Evolutionary conservation across 2,113 vertebrate genomes (phyloP), one percentile per base, ranked within the genome.

Genomic region (Aptenodytes patagonicus): DNA sequence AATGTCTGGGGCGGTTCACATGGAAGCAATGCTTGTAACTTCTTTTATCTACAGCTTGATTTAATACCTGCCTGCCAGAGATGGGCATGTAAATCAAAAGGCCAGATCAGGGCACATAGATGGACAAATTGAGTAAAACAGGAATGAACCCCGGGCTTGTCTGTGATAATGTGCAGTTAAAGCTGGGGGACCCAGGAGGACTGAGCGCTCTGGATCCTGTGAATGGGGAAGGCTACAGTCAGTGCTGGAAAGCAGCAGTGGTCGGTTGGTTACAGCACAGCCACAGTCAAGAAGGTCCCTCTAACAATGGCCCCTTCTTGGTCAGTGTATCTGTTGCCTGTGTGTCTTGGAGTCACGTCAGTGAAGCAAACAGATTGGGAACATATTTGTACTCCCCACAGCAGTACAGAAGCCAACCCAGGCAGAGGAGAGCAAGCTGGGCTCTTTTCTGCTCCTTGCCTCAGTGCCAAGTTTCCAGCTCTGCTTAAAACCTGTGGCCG

Each of bases 241-340:
- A n/a, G 90, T 2, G 17, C 66, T 32, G 44, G 68, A 49, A 68
- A 80, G 73, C 79, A 46, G 76, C 46, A 21, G 87, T 4, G 1
- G 24, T 6, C 3, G 1, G 40, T 1, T 10, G 20, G 29, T 34
- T 29, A 31, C 71, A 89, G 91, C 90, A 29, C 36, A 84, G 83
- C 81, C 60, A 15, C 73, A 82, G 85, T 28, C 75, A n/a, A 40
- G 65, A 81, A 69, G 61, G 69, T 91, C 90, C 75, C 90, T 84
- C 72, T 72, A 96, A 97, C 95, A 97, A 95, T 92, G 93, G 97
- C 89, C 95, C 92, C 94, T 96, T 97, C 96, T 97, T 70, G 94
- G 83, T 82, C 93, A 92, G 78, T 16, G 19, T 68, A 1, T 91
- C 92, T 92, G 96, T 17, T 92, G 64, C 57, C 89, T 92, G 92